Base-by-base conservation (phyloP, 2,113 vertebrate genomes). In the Stigmatopora nigra region DNA sequence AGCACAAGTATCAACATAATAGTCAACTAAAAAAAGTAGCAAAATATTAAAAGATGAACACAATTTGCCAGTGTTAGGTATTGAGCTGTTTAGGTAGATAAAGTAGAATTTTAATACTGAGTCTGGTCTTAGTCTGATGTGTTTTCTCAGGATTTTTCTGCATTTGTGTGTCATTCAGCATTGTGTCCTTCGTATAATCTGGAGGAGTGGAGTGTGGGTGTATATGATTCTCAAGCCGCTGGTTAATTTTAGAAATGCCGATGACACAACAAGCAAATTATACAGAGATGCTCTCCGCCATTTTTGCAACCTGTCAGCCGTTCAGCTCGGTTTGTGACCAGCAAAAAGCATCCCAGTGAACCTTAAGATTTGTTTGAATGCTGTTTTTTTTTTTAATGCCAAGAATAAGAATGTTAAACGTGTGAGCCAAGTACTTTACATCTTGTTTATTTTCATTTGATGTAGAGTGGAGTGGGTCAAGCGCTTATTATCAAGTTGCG, bases 231-330 rank as follows among this genome's bases (percentile, higher is more conserved):
- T 82, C 57, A 48, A 75, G 63, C 80, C 60, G 56, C 55, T 10
- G 35, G 74, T 80, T 83, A 77, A 72, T 78, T 81, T 73, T 70
- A 83, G 79, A 71, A 72, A 67, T 70, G 62, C 38, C 19, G 63
- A 67, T 84, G 83, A 78, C 75, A 76, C 82, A 75, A 36, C 67
- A 78, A 80, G 36, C 67, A 78, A 80, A 84, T 85, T 67, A 84
- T 57, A 75, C 73, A 64, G 22, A 47, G 25, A 76, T 60, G 25
- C 67, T 80, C 57, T 80, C 60, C 72, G 76, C 68, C 67, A 55
- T 77, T 65, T 72, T 71, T 72, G 72, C 81, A 87, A 72, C 76
- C 76, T 83, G 77, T 86, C 83, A 80, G 46, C n/a, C 59, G 72
- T 38, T 71, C 20, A 46, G 57, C 53, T 73, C 35, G 9, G 38